Evolutionary conservation across 2,797 vertebrate genomes (phyloP).

Genomic region (Acrossocheilus wenchowensis): DNA sequence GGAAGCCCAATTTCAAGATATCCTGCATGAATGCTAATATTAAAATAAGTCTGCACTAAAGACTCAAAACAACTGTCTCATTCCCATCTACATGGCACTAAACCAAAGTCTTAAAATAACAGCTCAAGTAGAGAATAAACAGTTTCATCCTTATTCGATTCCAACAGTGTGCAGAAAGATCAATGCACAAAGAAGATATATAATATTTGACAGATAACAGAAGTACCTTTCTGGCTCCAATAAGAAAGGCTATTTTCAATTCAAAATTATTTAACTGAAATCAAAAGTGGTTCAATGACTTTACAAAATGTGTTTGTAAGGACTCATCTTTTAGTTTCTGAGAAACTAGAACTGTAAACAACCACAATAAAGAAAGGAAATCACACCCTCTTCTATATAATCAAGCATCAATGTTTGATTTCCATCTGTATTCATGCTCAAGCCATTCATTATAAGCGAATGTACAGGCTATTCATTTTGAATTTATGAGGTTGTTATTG

Average conservation of each 20-base stretch:
- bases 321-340: not conserved
- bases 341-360: not conserved
- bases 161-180: constrained; percentile 17
- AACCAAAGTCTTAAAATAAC: constrained; percentile 46
- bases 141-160: constrained; percentile 48
- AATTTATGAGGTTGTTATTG: constrained; percentile 37
- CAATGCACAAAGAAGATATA: constrained; percentile 12
- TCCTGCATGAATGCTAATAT: constrained; percentile 67
- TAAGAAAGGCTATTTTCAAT: not conserved
- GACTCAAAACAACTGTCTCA: constrained; percentile 49
- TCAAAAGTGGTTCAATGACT: not conserved
- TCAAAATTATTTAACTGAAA: not conserved
- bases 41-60: constrained; percentile 56
- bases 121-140: constrained; percentile 9
- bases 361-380: constrained; percentile 17
- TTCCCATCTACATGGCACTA: constrained; percentile 62
- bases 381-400: not conserved
- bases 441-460: not conserved
- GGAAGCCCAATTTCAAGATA: constrained; percentile 46
- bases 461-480: not conserved
- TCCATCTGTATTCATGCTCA: constrained; percentile 7
- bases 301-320: not conserved
- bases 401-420: not conserved
- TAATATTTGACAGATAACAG: constrained; percentile 41
- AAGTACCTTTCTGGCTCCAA: constrained; percentile 51